phyloP scores from a whole-genome alignment of 2,797 vertebrate species.

The Nasua narica region DNA sequence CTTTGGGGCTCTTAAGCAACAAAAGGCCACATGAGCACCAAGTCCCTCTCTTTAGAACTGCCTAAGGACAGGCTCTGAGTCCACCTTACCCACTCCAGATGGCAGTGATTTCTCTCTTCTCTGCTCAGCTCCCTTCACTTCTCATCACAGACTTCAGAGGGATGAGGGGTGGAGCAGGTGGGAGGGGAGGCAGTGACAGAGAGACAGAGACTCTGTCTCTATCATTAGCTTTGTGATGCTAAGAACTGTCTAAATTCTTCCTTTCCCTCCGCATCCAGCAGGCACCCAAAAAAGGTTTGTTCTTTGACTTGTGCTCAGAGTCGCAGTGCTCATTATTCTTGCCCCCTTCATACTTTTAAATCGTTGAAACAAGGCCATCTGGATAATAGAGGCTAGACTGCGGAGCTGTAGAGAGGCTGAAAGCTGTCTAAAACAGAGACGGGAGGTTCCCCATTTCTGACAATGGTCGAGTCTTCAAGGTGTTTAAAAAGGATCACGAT shows the following conservation, averaged over 20 bases:
- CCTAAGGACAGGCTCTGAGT: background rate
- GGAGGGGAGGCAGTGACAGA: background rate
- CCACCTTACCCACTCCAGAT: background rate
- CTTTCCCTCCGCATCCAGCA: background rate
- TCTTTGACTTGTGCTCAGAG: background rate
- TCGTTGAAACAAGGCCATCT: background rate
- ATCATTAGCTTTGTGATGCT: background rate
- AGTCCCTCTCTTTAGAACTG: background rate
- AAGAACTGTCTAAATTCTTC: background rate
- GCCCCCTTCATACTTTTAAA: background rate
- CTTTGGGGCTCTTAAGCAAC: conserved; percentile 3
- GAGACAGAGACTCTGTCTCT: background rate
- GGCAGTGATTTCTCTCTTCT: background rate
- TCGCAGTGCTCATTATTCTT: background rate
- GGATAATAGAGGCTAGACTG: background rate
- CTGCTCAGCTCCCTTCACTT: background rate
- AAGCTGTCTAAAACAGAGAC: background rate
- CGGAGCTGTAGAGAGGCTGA: background rate
- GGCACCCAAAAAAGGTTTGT: background rate
- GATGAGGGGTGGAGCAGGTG: background rate
- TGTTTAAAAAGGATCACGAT: background rate
- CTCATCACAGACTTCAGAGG: background rate
- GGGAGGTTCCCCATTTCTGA: background rate
- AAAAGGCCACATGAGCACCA: background rate
- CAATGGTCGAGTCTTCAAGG: background rate